These are phyloP conservation scores for Formica selysi DNA, from an alignment of 1,140 invertebrate species.

Conservation along the genomic window DNA sequence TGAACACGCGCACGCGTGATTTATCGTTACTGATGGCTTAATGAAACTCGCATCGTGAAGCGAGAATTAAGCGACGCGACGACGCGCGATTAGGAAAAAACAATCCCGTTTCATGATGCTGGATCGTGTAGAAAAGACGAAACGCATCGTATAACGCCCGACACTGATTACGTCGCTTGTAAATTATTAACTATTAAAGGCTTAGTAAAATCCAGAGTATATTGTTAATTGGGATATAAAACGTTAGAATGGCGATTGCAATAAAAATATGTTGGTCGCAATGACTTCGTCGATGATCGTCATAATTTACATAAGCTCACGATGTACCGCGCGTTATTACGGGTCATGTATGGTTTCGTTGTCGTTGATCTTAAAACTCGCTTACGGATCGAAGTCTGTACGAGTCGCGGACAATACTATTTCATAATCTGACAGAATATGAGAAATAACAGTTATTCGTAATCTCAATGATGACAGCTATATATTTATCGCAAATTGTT, in stretches of 20 bases:
- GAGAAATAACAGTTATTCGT: conserved; percentile 28
- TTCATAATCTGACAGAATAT: conserved; percentile 3
- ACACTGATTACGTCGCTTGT: conserved; percentile 18
- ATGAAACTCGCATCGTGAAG: conserved; percentile 36
- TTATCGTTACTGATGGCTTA: conserved; percentile 43
- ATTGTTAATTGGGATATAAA: conserved; percentile 45
- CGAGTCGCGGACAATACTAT: conserved; percentile 1
- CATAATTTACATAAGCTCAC: conserved; percentile 22
- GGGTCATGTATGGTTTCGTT: neutral
- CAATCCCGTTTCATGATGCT: conserved; percentile 3
- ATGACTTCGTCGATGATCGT: neutral
- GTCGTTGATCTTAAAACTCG: conserved; percentile 14
- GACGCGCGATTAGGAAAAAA: conserved; percentile 1
- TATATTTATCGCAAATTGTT: conserved; percentile 19
- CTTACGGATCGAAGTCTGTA: neutral
- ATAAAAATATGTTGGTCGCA: conserved; percentile 23
- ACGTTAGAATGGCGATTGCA: neutral
- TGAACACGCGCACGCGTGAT: conserved; percentile 10
- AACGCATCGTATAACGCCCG: neutral
- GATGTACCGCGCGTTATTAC: neutral
- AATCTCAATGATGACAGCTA: neutral
- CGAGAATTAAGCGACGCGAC: neutral
- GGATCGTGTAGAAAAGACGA: neutral
- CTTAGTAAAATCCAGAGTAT: neutral
- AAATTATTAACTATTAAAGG: conserved; percentile 39